phyloP scores from a whole-genome alignment of 2,888 invertebrate genomes.

The Ectobius pallidus region DNA sequence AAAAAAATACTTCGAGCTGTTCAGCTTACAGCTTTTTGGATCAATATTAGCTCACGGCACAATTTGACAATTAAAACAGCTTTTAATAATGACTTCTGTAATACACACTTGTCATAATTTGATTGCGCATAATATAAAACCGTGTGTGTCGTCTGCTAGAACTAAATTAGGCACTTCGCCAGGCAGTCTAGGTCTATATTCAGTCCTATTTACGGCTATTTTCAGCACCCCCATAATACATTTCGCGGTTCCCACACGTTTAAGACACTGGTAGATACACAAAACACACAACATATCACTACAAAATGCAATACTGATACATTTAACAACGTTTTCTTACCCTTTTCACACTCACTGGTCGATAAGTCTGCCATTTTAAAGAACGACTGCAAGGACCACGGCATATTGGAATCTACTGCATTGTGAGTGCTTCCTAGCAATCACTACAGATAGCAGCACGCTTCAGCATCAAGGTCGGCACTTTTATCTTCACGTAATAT shows the following conservation, averaged over 20 bases:
- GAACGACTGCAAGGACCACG: slow-evolving; percentile 38
- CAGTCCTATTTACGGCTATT: neutral
- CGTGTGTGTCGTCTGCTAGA: slow-evolving; percentile 23
- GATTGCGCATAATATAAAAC: neutral
- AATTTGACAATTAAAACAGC: no score
- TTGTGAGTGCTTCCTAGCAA: neutral
- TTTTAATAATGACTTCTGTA: no score
- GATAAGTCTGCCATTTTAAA: slow-evolving; percentile 39
- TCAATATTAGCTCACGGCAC: no score
- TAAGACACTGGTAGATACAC: neutral
- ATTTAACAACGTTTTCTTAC: slow-evolving; percentile 26
- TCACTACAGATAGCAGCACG: slow-evolving; percentile 19
- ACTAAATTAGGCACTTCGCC: slow-evolving; percentile 21
- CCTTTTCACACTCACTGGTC: slow-evolving; percentile 32
- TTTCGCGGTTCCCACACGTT: neutral
- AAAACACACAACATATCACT: no score
- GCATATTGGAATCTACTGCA: slow-evolving; percentile 35
- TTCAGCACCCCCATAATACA: neutral
- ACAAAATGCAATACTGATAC: neutral
- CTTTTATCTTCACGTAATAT: neutral
- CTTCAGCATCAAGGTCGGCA: slow-evolving; percentile 6
- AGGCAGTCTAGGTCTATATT: slow-evolving; percentile 17
- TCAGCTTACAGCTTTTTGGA: no score
- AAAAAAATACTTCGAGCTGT: no score
- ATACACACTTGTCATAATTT: neutral